Evolutionary conservation across 2,113 vertebrate genomes (phyloP).

Genomic region (Haemorhous mexicanus): DNA sequence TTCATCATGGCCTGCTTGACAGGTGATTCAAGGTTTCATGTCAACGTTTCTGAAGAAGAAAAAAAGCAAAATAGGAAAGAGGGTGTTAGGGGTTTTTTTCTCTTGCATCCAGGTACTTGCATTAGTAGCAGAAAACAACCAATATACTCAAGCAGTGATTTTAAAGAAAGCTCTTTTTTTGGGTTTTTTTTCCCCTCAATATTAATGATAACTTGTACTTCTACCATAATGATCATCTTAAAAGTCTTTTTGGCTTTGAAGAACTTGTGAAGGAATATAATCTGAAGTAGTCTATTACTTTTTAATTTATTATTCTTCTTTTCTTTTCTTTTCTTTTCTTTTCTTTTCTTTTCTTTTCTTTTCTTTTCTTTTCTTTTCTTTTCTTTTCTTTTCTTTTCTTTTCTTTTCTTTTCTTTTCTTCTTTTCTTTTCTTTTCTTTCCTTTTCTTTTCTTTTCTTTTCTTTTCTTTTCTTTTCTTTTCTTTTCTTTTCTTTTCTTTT

Average conservation of each 20-base stretch:
- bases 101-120: slow-evolving; percentile 28
- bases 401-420: slow-evolving; percentile 22
- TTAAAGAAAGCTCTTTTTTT: slow-evolving; percentile 16
- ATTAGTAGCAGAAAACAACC: slow-evolving; percentile 50
- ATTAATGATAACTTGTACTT: slow-evolving; percentile 67
- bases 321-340: background rate
- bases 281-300: slow-evolving; percentile 60
- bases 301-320: slow-evolving; percentile 23
- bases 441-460: background rate
- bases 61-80: slow-evolving; percentile 25
- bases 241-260: slow-evolving; percentile 67
- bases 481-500: background rate
- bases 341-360: too few relatives aligned
- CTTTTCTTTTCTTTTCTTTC: background rate
- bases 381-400: background rate
- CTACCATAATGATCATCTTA: slow-evolving; percentile 61
- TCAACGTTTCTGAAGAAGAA: slow-evolving; percentile 37
- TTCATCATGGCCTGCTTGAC: slow-evolving; percentile 52
- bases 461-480: slow-evolving; percentile 29
- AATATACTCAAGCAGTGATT: slow-evolving; percentile 15
- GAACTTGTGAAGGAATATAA: slow-evolving; percentile 57
- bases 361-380: too few relatives aligned
- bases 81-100: background rate
- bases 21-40: slow-evolving; percentile 40
- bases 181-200: background rate